Conservation (phyloP, 2,113 vertebrate genomes). For the Montifringilla adamsi region DNA sequence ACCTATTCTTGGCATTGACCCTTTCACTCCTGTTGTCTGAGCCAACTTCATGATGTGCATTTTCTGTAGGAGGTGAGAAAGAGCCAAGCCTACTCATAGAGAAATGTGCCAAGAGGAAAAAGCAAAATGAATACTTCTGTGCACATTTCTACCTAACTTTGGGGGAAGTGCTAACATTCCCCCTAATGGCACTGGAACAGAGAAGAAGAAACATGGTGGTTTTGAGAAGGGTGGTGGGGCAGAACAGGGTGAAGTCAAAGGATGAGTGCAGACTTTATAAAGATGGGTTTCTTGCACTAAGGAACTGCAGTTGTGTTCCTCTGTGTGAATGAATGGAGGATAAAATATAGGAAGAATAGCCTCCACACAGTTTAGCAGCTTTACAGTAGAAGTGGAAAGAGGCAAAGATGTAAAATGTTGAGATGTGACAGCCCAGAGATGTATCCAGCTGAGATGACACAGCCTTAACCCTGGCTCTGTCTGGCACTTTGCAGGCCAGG, state of each 20-base stretch:
- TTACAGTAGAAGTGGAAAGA: background rate
- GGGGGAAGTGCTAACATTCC: background rate
- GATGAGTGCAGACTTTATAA: background rate
- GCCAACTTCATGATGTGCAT: background rate
- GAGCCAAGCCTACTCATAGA: background rate
- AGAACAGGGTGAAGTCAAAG: background rate
- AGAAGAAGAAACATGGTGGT: background rate
- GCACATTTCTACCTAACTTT: background rate
- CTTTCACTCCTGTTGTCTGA: background rate
- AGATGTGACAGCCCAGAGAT: background rate
- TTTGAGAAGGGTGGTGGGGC: background rate
- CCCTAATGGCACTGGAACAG: background rate
- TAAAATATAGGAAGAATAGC: background rate
- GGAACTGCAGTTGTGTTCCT: background rate
- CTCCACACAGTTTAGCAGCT: background rate
- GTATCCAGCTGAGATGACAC: background rate
- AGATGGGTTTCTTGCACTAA: background rate
- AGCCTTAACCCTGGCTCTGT: background rate
- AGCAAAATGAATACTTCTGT: background rate
- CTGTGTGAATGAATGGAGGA: background rate
- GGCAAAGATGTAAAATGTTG: background rate
- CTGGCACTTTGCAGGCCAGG: slow-evolving; percentile 74
- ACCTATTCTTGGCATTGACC: background rate
- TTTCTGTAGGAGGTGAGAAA: slow-evolving; percentile 13
- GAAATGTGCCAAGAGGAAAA: background rate